Base-by-base conservation (phyloP, 2,888 invertebrate species). In the Camptogramma bilineatum region DNA sequence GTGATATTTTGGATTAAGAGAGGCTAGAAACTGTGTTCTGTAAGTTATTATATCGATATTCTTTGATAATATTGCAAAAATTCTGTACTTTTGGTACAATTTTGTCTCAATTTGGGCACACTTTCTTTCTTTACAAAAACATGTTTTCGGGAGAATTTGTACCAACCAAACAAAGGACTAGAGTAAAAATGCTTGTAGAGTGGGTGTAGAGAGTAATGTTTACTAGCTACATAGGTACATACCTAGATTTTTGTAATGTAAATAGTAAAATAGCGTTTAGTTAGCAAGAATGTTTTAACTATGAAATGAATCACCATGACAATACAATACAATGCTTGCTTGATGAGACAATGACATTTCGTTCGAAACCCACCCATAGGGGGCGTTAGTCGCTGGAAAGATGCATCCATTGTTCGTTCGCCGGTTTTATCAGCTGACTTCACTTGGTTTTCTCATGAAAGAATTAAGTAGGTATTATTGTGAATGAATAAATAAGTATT, bases 241-340 rank as follows among this genome's bases (percentile, higher is more conserved):
- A n/a, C n/a, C n/a, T n/a, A n/a, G n/a, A n/a, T 21, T 53, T 53
- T 54, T 48, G 17, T 50, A n/a, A n/a, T n/a, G 58, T 44, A 31
- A 50, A 48, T 53, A 28, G 50, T 53, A 50, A 57, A 52, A 28
- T 19, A 44, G 28, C 4, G 24, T 24, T n/a, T n/a, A 24, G 4
- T 24, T 24, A 24, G 4, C 24, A 10, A 34, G 34, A 57, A 44
- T 62, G 62, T 58, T 50, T 52, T 44, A 13, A 34, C 34, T 2
- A 39, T 13, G 13, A n/a, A 83, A 72, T 86, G 85, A 88, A 88
- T 90, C 87, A 90, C 88, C 88, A 87, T 90, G 89, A 90, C 91
- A 90, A 88, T 87, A 89, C 91, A 89, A 88, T 87, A 89, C 88
- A 90, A 87, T 88, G 83, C 81, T 77, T 74, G 83, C 77, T 62